These are phyloP conservation scores for Poecile montanus DNA, from an alignment of 2,797 vertebrate genomes.

Conservation along the genomic window DNA sequence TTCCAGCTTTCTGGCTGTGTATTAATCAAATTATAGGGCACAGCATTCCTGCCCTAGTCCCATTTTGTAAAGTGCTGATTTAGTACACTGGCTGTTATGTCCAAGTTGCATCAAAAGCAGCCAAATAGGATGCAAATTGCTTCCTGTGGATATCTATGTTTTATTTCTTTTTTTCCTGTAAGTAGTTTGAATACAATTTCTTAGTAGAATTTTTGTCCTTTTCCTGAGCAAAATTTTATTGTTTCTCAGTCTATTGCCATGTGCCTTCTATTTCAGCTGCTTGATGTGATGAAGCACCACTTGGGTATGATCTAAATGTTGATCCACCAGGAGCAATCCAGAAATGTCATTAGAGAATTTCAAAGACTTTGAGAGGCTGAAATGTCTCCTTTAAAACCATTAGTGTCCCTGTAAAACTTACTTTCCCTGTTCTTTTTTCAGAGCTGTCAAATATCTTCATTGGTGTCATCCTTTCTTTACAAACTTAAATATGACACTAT, in stretches of 20 bases:
- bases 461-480: not conserved
- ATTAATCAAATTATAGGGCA: not conserved
- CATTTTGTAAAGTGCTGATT: not conserved
- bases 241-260: not conserved
- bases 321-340: not conserved
- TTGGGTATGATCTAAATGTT: not conserved
- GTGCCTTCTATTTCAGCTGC: not conserved
- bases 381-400: not conserved
- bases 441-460: not conserved
- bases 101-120: not conserved
- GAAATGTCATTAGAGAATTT: not conserved
- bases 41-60: not conserved
- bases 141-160: not conserved
- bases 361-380: not conserved
- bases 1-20: not conserved
- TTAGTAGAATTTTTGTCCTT: not conserved
- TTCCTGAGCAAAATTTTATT: conserved; percentile 1
- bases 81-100: not conserved
- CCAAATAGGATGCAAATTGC: not conserved
- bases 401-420: conserved; percentile 1
- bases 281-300: not conserved
- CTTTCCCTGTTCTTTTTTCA: not conserved
- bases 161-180: not conserved
- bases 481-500: not conserved
- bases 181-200: not conserved